phyloP scores from a whole-genome alignment of 2,888 invertebrate species.

The Dryobota labecula region DNA sequence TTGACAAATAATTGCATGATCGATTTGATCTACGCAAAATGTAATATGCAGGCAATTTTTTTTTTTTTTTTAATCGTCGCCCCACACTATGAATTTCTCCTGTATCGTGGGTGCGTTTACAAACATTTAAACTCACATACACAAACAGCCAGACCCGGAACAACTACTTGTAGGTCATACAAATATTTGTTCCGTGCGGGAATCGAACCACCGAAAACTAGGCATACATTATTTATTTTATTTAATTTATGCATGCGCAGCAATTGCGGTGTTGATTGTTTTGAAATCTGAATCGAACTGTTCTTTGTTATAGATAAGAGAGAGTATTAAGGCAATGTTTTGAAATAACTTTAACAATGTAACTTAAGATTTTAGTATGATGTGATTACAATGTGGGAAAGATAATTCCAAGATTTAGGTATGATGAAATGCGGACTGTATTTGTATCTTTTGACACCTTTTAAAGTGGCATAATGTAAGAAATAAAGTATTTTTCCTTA shows the following conservation, averaged over 20 bases:
- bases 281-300: neutral
- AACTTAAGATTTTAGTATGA: neutral
- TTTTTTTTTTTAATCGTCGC: too few species aligned
- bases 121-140: too few species aligned
- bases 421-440: neutral
- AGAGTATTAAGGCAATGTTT: neutral
- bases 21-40: neutral
- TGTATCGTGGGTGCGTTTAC: too few species aligned
- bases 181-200: too few species aligned
- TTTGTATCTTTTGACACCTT: neutral
- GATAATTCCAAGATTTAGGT: neutral
- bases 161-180: too few species aligned
- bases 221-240: neutral
- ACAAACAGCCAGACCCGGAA: too few species aligned
- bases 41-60: neutral
- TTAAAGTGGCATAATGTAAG: neutral
- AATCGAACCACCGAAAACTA: too few species aligned
- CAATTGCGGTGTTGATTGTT: neutral
- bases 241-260: neutral
- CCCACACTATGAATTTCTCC: too few species aligned
- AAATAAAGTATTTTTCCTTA: slow-evolving; percentile 56
- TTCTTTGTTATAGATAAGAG: neutral
- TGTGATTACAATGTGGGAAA: neutral
- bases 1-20: neutral
- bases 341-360: neutral